Percentiles rank a stretch among this genome's conserved stretches.
Conservation (phyloP, 2,888 invertebrate species). For the Pterostichus madidus region DNA sequence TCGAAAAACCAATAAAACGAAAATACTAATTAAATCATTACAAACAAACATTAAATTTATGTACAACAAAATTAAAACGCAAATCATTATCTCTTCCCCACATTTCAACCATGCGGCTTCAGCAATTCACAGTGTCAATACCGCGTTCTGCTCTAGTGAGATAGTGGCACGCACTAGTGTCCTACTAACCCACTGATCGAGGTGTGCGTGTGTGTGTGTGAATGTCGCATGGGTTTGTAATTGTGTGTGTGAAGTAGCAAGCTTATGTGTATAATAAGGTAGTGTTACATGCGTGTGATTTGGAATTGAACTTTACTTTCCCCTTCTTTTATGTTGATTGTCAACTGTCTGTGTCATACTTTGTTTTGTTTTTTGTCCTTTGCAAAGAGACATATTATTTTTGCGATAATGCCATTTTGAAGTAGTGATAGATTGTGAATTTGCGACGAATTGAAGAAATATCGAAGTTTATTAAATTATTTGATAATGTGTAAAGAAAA, state of each 20-base stretch:
- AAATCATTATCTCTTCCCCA: not conserved
- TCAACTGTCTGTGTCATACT: not conserved
- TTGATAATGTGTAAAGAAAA: too few relatives aligned
- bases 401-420: too few relatives aligned
- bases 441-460: too few relatives aligned
- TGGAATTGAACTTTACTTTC: slow-evolving; percentile 32
- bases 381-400: too few relatives aligned
- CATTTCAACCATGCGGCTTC: slow-evolving; percentile 1
- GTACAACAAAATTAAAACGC: slow-evolving; percentile 16
- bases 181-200: slow-evolving; percentile 56
- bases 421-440: too few relatives aligned
- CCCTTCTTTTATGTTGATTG: slow-evolving; percentile 38
- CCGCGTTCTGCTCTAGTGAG: not conserved
- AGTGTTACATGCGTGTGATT: slow-evolving; percentile 24
- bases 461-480: too few relatives aligned
- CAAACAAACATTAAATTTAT: slow-evolving; percentile 22
- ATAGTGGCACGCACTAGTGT: slow-evolving; percentile 45
- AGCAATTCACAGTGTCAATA: not conserved
- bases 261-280: slow-evolving; percentile 16
- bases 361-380: not conserved
- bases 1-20: slow-evolving; percentile 12
- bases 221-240: slow-evolving; percentile 1
- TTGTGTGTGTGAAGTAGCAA: not conserved
- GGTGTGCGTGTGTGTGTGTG: not conserved
- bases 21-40: not conserved